phyloP scores from a whole-genome alignment of 2,113 vertebrate genomes.

The Apistogramma diplotaenia region DNA sequence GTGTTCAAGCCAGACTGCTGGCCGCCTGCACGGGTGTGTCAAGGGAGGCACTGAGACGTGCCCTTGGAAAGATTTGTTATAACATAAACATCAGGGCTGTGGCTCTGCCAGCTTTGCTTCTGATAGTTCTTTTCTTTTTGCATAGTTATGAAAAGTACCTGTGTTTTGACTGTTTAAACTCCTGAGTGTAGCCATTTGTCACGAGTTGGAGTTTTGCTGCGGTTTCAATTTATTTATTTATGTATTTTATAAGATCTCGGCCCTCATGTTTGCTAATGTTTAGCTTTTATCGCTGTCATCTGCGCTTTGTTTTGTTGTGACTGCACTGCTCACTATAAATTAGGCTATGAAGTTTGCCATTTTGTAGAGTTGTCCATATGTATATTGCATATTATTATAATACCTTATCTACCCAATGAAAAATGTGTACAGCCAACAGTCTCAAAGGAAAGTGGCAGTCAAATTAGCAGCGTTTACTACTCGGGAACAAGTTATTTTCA shows the following conservation, averaged over 20 bases:
- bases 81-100: constrained; percentile 48
- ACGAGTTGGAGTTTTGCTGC: background rate
- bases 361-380: background rate
- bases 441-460: too few species aligned
- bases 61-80: constrained; percentile 52
- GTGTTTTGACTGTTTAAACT: background rate
- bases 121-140: background rate
- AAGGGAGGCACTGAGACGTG: background rate
- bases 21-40: constrained; percentile 23
- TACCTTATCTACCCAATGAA: too few species aligned
- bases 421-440: too few species aligned
- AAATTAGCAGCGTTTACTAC: too few species aligned
- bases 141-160: background rate
- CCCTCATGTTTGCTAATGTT: background rate
- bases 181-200: background rate
- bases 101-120: background rate
- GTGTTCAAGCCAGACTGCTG: constrained; percentile 27
- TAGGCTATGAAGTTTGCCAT: background rate
- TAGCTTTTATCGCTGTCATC: background rate
- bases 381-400: too few species aligned
- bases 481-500: too few species aligned
- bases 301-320: background rate
- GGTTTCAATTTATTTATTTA: background rate
- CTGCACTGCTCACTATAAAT: background rate
- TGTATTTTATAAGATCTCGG: background rate